Evolutionary conservation across 2,113 vertebrate species (phyloP).

Genomic region (Sturnus vulgaris): DNA sequence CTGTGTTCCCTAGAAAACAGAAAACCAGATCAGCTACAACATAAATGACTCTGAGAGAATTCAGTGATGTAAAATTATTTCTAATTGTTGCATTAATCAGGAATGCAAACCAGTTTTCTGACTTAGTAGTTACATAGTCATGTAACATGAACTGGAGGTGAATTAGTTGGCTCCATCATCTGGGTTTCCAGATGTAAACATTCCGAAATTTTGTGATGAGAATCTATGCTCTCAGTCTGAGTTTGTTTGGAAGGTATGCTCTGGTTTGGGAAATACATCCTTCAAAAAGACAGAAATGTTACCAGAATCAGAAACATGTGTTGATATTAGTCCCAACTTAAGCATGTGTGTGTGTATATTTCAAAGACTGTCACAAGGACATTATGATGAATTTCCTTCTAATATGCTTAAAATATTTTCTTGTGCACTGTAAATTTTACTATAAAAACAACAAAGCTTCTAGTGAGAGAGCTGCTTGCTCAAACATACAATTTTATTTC

Average conservation of each 20-base stretch:
- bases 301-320: conserved; percentile 1
- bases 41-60: neutral
- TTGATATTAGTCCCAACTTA: neutral
- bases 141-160: neutral
- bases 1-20: neutral
- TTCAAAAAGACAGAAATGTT: neutral
- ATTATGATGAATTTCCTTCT: neutral
- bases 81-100: neutral
- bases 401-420: neutral
- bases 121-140: neutral
- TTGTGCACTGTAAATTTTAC: neutral
- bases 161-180: neutral
- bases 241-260: neutral
- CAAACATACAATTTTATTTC: neutral
- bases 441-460: neutral
- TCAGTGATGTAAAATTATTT: neutral
- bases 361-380: neutral
- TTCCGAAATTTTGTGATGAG: neutral
- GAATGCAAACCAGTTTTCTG: neutral
- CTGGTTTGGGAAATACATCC: neutral
- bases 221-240: neutral
- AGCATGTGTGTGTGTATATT: neutral
- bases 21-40: neutral
- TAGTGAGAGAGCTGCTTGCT: neutral
- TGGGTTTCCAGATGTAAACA: conserved; percentile 6